Evolutionary conservation across 2,113 vertebrate genomes (phyloP), one percentile per base, ranked within the genome.

Genomic region (Stegostoma tigrinum): DNA sequence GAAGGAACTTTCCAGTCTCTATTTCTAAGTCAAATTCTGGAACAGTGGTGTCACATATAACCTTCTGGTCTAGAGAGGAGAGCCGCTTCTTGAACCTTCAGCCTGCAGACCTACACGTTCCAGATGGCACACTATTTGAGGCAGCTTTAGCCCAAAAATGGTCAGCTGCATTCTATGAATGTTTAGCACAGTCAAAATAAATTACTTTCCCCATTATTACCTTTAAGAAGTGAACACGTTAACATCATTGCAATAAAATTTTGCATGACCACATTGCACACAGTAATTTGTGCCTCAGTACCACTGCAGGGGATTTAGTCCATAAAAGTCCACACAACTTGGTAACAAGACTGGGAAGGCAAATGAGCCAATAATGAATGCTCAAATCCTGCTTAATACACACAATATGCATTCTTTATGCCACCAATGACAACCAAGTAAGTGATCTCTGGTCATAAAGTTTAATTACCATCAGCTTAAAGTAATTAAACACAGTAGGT

Each of bases 401-500:
- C 87, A 52, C 87, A 90, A 52, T n/a, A 27, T 93, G 61, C n/a
- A 66, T 93, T 67, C 89, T 38, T 93, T 93, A 66, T 93, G 89
- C 61, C 89, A 38, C 89, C 89, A 66, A 67, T 64, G 89, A 38
- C 64, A 64, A 93, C 61, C 38, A 61, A 66, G 34, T 93, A 93
- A 93, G 89, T 93, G 61, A n/a, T 93, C 61, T 34, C 89, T 66
- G 89, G 89, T 66, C 34, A 45, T 93, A 93, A 93, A 93, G 89
- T 93, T 93, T 67, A 93, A 93, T 93, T 93, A 93, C 89, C 89
- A 93, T 61, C 61, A 17, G 89, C 89, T 93, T 93, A 93, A 93
- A 93, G 89, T 67, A 93, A 93, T 93, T 93, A 93, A 93, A 93
- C 89, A 67, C 89, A 93, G 61, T 93, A 64, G 89, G 89, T 93